These are phyloP conservation scores for Malacoraja senta DNA, from an alignment of 2,797 vertebrate genomes.

Conservation along the genomic window DNA sequence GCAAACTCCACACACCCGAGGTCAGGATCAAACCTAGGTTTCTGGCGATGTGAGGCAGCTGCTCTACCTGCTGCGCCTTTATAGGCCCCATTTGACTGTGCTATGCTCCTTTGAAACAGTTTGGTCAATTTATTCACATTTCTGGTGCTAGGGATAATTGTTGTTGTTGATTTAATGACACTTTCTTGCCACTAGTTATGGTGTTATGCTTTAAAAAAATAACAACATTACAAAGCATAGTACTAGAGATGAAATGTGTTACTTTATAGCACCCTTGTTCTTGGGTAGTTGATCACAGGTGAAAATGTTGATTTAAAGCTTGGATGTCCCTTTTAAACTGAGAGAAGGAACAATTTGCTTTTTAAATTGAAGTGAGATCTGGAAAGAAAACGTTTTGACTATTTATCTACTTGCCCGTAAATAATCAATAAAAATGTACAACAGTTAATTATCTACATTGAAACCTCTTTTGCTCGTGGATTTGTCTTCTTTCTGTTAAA, in stretches of 20 bases:
- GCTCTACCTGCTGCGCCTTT: too few relatives aligned
- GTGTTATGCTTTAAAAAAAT: neutral
- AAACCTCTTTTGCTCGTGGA: neutral
- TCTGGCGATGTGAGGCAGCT: too few relatives aligned
- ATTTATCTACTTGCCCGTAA: neutral
- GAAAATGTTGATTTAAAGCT: neutral
- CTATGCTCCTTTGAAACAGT: neutral
- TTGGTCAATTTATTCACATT: neutral
- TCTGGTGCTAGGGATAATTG: neutral
- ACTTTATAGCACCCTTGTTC: neutral
- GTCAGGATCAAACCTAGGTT: too few relatives aligned
- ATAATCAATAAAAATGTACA: conserved; percentile 14
- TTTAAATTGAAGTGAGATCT: neutral
- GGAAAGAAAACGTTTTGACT: neutral
- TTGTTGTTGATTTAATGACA: neutral
- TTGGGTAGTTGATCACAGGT: neutral
- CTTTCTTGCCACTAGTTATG: neutral
- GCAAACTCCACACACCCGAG: too few relatives aligned
- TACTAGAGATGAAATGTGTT: neutral
- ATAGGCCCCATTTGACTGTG: neutral
- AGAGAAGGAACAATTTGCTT: neutral
- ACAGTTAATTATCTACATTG: neutral
- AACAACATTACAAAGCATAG: neutral
- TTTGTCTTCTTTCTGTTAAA: neutral
- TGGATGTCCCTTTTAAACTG: neutral